A percentile compares a stretch with the other conserved stretches of the same genome.
These are phyloP conservation scores for Pocillopora verrucosa DNA, from an alignment of 64 coral and sea anemone species.

Conservation along the genomic window DNA sequence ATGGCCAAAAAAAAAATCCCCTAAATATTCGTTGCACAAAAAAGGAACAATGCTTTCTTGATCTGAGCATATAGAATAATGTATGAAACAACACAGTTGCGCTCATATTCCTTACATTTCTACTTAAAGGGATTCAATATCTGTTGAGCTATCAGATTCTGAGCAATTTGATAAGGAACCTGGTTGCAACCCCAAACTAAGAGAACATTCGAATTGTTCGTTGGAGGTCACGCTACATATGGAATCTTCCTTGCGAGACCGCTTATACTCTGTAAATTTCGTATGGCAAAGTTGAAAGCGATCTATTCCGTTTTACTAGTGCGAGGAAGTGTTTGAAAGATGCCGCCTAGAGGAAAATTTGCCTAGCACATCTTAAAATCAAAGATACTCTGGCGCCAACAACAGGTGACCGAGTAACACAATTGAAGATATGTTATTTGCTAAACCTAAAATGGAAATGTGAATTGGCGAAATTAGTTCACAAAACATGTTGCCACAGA, in stretches of 20 bases:
- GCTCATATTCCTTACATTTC: too few relatives aligned
- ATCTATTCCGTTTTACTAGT: background rate
- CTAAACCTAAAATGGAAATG: background rate
- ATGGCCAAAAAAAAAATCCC: too few relatives aligned
- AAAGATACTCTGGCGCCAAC: background rate
- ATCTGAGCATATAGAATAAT: too few relatives aligned
- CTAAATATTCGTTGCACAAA: too few relatives aligned
- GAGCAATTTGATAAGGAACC: background rate
- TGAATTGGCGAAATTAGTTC: background rate
- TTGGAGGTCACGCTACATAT: background rate
- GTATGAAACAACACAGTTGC: too few relatives aligned
- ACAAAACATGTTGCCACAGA: background rate
- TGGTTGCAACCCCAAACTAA: background rate
- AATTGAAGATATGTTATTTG: conserved; percentile 8
- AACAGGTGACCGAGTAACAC: background rate
- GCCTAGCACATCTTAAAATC: background rate
- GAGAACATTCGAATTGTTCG: too few relatives aligned
- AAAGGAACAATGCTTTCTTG: too few relatives aligned
- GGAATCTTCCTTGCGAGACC: background rate
- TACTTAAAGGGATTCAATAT: too few relatives aligned
- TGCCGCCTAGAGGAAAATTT: background rate
- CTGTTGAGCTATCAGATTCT: background rate
- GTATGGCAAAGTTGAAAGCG: background rate
- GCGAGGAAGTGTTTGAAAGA: background rate
- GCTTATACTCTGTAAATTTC: background rate